These are phyloP conservation scores for Meandrina meandrites DNA, from an alignment of 92 coral and sea anemone species.

Conservation along the genomic window DNA sequence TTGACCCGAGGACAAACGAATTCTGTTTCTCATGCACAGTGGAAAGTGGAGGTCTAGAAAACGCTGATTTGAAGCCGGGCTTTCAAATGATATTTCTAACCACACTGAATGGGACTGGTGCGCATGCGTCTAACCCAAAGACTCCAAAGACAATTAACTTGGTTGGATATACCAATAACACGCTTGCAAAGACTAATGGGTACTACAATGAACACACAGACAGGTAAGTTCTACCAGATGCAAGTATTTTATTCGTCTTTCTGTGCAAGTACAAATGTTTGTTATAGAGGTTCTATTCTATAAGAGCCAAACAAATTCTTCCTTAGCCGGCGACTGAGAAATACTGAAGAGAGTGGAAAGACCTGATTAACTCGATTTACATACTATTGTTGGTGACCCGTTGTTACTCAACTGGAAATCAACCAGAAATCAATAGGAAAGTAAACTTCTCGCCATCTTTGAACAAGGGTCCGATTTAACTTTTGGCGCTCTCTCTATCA, in stretches of 20 bases:
- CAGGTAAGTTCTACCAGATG: slow-evolving; percentile 53
- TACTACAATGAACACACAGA: slow-evolving; percentile 76
- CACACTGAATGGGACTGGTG: slow-evolving; percentile 76
- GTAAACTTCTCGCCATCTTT: too few species aligned
- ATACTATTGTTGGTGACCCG: too few species aligned
- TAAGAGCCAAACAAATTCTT: too few species aligned
- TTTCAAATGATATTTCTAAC: slow-evolving; percentile 69
- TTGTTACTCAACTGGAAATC: too few species aligned
- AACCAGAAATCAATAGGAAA: too few species aligned
- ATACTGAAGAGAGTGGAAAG: too few species aligned
- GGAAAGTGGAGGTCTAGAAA: slow-evolving; percentile 53
- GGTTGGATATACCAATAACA: slow-evolving; percentile 78
- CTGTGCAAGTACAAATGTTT: too few species aligned
- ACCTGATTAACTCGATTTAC: too few species aligned
- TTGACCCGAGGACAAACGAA: slow-evolving; percentile 75
- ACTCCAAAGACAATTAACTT: slow-evolving; percentile 50
- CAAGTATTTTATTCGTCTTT: background rate
- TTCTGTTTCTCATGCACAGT: slow-evolving; percentile 78
- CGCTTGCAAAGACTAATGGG: slow-evolving; percentile 69
- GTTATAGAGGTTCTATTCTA: too few species aligned
- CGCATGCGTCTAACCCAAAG: slow-evolving; percentile 59
- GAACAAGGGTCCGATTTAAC: too few species aligned
- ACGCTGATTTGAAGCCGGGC: slow-evolving; percentile 27
- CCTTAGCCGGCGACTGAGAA: too few species aligned
- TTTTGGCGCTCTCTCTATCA: too few species aligned